Base-by-base conservation (phyloP, 2,888 invertebrate species). In the Orthosia gracilis region DNA sequence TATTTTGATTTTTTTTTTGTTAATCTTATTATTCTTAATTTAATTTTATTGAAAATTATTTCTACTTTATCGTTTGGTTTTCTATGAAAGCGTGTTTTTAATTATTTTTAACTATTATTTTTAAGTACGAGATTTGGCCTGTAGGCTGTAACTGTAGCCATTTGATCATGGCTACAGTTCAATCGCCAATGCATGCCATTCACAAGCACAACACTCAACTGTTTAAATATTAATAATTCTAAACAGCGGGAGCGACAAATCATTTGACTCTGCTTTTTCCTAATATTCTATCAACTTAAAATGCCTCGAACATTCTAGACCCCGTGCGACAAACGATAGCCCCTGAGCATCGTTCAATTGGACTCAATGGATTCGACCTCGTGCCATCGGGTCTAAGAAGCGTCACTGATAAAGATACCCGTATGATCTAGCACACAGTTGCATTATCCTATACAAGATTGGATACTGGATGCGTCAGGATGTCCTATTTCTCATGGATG, bases 361-460 rank as follows among this genome's bases (percentile, higher is more conserved):
- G 85, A 89, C 89, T 85, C 94, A 94, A 95, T 95, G 92, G 90
- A 94, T 94, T 91, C 89, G 94, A 94, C 94, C 95, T 94, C 94
- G 86, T 66, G 68, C 76, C 77, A 85, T 86, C 81, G 83, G 80
- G 85, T 78, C 64, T 62, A 65, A 78, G 82, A 52, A 83, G 75
- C 62, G 79, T 82, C 80, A 80, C 69, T 69, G 68, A 79, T 79
- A 78, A 82, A 83, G 84, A 85, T 83, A 80, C 87, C 78, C 82
- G 83, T 75, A 88, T 87, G 76, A 81, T 84, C 82, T 84, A 78
- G 78, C 63, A 82, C 66, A 55, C 62, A 80, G 71, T 69, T 82
- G 82, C 84, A 84, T 85, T 80, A 85, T 85, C 80, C 71, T 85
- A 83, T 86, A 83, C 79, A 73, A 67, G 73, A 84, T 75, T 72